phyloP scores from a whole-genome alignment of 2,888 invertebrate species.

The Tubulanus polymorphus region DNA sequence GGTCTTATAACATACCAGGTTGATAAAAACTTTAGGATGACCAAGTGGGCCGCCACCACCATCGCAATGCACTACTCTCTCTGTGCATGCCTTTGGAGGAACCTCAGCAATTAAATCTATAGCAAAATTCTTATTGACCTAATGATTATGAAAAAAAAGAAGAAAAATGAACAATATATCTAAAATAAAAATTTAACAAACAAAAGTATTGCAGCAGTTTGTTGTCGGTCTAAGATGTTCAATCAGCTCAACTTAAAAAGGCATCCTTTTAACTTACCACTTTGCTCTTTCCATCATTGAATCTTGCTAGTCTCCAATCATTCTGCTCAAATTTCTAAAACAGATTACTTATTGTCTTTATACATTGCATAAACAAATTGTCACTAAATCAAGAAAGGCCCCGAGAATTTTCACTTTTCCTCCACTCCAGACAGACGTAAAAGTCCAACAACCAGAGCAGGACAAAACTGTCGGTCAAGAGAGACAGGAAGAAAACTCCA shows the following conservation, averaged over 20 bases:
- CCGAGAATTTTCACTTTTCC: no score
- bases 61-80: conserved; percentile 85
- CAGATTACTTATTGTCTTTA: no score
- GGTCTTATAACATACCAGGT: conserved; percentile 86
- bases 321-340: conserved; percentile 37
- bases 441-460: no score
- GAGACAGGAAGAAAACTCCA: no score
- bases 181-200: not conserved
- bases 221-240: not conserved
- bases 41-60: conserved; percentile 94
- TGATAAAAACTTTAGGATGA: conserved; percentile 96
- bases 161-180: not conserved
- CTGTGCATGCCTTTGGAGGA: conserved; percentile 72
- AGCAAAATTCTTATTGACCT: conserved; percentile 85
- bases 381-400: no score
- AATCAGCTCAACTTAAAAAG: not conserved
- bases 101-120: conserved; percentile 81
- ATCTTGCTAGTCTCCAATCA: conserved; percentile 45
- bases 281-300: conserved; percentile 43
- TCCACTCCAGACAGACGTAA: no score
- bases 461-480: no score
- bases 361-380: no score
- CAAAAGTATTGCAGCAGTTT: not conserved
- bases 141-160: conserved; percentile 38
- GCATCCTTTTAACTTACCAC: no score